Evolutionary conservation across 1,140 invertebrate species (phyloP).

Genomic region (Drosophila kohkoa): DNA sequence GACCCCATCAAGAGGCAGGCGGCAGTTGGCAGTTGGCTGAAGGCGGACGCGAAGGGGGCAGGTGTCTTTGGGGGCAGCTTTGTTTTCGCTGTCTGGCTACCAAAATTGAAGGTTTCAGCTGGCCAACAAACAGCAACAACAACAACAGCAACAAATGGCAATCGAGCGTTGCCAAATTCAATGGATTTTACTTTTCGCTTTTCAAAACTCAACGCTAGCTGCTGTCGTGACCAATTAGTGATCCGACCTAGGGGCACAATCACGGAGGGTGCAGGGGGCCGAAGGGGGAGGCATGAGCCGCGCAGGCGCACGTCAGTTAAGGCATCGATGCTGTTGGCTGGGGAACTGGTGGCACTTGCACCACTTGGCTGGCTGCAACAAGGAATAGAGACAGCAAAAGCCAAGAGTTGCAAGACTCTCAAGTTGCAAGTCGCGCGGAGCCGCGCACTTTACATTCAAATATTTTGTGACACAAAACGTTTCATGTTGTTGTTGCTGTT

Average conservation of each 20-base stretch:
- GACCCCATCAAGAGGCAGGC: slow-evolving; percentile 42
- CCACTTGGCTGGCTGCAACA: slow-evolving; percentile 35
- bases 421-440: slow-evolving; percentile 45
- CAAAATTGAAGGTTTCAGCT: slow-evolving; percentile 75
- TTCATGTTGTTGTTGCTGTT: slow-evolving; percentile 54
- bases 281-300: slow-evolving; percentile 37
- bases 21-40: not conserved
- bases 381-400: slow-evolving; percentile 75
- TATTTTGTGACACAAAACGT: slow-evolving; percentile 82
- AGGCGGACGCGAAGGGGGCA: not conserved
- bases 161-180: slow-evolving; percentile 79
- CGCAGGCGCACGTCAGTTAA: slow-evolving; percentile 70
- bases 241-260: slow-evolving; percentile 56
- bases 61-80: slow-evolving; percentile 16
- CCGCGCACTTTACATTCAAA: slow-evolving; percentile 80
- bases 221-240: slow-evolving; percentile 82
- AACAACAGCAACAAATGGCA: slow-evolving; percentile 48
- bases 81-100: slow-evolving; percentile 44
- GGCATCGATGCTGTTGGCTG: no score
- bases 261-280: slow-evolving; percentile 8
- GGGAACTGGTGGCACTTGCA: slow-evolving; percentile 44
- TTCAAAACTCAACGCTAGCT: slow-evolving; percentile 61
- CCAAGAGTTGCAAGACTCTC: slow-evolving; percentile 36
- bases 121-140: slow-evolving; percentile 15
- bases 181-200: slow-evolving; percentile 82